A percentile compares a stretch with the other conserved stretches of the same genome.
These are phyloP conservation scores for Nettapus auritus DNA, from an alignment of 2,113 vertebrate genomes.

Conservation along the genomic window DNA sequence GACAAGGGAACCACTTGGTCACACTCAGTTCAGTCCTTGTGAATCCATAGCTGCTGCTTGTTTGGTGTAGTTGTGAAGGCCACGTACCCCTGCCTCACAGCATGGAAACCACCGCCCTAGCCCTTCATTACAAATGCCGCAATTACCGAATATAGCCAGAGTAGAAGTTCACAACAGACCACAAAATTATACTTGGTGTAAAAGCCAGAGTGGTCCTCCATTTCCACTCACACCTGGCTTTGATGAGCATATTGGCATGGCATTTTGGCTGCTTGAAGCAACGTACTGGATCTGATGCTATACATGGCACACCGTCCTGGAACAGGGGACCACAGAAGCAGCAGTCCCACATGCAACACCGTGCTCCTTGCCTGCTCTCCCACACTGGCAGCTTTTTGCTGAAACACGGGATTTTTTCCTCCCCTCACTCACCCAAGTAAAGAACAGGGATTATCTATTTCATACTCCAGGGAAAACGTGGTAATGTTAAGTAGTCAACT, in stretches of 20 bases:
- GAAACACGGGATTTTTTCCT: not conserved
- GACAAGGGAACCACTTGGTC: not conserved
- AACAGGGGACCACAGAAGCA: not conserved
- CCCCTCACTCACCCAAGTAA: not conserved
- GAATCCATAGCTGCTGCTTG: not conserved
- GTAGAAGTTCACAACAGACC: not conserved
- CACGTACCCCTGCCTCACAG: not conserved
- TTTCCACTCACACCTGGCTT: constrained; percentile 5
- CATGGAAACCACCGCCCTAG: not conserved
- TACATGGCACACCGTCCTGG: not conserved
- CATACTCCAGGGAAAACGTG: not conserved
- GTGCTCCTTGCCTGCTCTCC: not conserved
- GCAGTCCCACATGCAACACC: not conserved
- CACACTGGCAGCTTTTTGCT: not conserved
- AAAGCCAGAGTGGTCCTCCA: not conserved
- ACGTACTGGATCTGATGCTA: not conserved
- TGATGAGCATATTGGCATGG: not conserved
- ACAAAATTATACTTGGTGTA: not conserved
- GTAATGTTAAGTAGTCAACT: not conserved
- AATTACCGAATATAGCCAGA: constrained; percentile 45
- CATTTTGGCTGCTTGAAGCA: not conserved
- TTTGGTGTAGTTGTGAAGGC: not conserved
- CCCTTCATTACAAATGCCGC: constrained; percentile 2
- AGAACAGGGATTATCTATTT: not conserved
- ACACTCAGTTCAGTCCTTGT: not conserved